A percentile compares a stretch with the other conserved stretches of the same genome.
Conservation (phyloP, 1,140 invertebrate genomes). For the Drosophila varians region DNA sequence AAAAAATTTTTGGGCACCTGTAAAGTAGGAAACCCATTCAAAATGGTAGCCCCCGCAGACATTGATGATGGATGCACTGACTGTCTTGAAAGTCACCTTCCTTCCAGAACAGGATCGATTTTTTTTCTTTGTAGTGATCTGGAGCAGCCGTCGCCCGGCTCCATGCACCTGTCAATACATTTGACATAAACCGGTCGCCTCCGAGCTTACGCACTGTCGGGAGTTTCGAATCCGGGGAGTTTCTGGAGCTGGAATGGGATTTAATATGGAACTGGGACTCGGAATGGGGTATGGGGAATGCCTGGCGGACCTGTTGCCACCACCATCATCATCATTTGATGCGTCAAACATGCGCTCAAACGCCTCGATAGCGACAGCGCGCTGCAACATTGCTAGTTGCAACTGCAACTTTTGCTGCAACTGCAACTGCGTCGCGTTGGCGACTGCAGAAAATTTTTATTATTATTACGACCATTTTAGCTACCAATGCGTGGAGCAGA, state of each 20-base stretch:
- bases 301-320: constrained; percentile 61
- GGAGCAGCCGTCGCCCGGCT: constrained; percentile 54
- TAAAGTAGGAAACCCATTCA: constrained; percentile 9
- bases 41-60: constrained; percentile 17
- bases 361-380: constrained; percentile 56
- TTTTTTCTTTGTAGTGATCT: constrained; percentile 52
- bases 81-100: constrained; percentile 33
- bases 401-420: constrained; percentile 6
- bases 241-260: constrained; percentile 36
- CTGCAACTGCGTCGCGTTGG: constrained; percentile 42
- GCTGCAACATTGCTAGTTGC: constrained; percentile 3
- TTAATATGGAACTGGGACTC: constrained; percentile 20
- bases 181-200: constrained; percentile 76
- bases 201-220: constrained; percentile 70
- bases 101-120: constrained; percentile 22
- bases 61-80: constrained; percentile 43
- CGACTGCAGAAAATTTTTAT: constrained; percentile 72
- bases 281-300: constrained; percentile 37
- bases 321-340: constrained; percentile 55
- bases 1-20: not conserved
- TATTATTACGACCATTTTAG: constrained; percentile 80
- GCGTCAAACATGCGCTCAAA: constrained; percentile 80
- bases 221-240: constrained; percentile 28
- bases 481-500: constrained; percentile 70
- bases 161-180: constrained; percentile 76